Base-by-base conservation (phyloP, 1,140 invertebrate species). In the Piezodorus guildinii region DNA sequence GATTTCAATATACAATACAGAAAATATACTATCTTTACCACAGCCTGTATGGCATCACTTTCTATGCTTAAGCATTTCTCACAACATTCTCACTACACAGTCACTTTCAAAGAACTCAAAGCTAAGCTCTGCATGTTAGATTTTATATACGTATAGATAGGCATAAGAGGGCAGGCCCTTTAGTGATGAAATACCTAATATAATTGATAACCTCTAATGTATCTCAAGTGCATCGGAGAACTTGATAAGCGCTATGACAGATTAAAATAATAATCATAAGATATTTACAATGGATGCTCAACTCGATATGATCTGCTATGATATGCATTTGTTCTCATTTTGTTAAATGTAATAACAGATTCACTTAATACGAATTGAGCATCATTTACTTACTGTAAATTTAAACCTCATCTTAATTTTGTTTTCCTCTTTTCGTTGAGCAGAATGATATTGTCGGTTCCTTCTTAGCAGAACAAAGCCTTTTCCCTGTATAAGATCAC, bases 1-100 rank as follows among this genome's bases (percentile, higher is more conserved):
- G 43, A 46, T 39, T n/a, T 60, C 34, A 62, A 49, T 59, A 52
- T 54, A 51, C 49, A 51, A 45, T 65, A 65, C 46, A 61, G 63
- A 64, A 65, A 65, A 65, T 65, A 62, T 65, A 65, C 46, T 65
- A 65, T 65, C 64, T 61, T 65, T 51, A 65, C 39, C 64, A 65
- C 64, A 65, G 64, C 64, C 64, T 51, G 27, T 25, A 30, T 51
- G 64, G 64, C 64, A 61, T 62, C 49, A 51, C 60, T 19, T 62
- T 43, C 39, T 61, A 61, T 61, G 60, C 39, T 45, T 61, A 61
- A 61, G 60, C 60, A 46, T 46, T 46, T 61, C 44, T 61, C 58
- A 60, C 58, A 60, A 56, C 52, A 46, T 25, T 19, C 45, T 62
- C 30, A 39, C 60, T 46, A 46, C 12, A 15, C 19, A 43, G 44